Evolutionary conservation across 2,888 invertebrate species (phyloP).

Genomic region (Orthosia gothica): DNA sequence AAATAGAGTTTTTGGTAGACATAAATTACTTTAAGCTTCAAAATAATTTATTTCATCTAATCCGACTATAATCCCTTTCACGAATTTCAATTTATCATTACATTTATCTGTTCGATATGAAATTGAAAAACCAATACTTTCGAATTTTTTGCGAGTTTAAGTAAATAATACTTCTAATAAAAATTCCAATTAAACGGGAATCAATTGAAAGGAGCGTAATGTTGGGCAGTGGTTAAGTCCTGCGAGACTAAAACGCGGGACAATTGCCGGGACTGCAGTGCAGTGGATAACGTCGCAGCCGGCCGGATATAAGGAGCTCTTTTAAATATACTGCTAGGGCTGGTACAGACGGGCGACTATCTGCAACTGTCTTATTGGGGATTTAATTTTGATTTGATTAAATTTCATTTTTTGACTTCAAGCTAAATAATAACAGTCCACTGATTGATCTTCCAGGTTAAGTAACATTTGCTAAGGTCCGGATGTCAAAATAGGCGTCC

Average conservation of each 20-base stretch:
- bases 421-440: too few species aligned
- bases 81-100: conserved; percentile 10
- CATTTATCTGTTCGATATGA: background rate
- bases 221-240: conserved; percentile 24
- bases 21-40: conserved; percentile 1
- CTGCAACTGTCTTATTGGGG: background rate
- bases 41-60: background rate
- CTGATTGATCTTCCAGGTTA: too few species aligned
- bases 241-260: conserved; percentile 14
- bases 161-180: conserved; percentile 27
- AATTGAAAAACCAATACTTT: conserved; percentile 10
- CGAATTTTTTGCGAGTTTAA: background rate
- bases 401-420: too few species aligned
- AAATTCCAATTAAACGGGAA: conserved; percentile 43
- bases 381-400: too few species aligned
- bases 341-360: conserved; percentile 14
- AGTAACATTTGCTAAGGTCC: too few species aligned
- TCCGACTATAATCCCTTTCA: background rate
- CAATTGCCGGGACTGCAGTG: conserved; percentile 54
- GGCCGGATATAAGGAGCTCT: conserved; percentile 47
- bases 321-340: conserved; percentile 47
- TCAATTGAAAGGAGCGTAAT: conserved; percentile 43
- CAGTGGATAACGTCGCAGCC: conserved; percentile 52
- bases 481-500: too few species aligned
- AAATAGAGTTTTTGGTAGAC: background rate